A percentile compares a stretch with the other conserved stretches of the same genome.
These are phyloP conservation scores for Saccostrea echinata DNA, from an alignment of 1,140 invertebrate genomes.

Conservation along the genomic window DNA sequence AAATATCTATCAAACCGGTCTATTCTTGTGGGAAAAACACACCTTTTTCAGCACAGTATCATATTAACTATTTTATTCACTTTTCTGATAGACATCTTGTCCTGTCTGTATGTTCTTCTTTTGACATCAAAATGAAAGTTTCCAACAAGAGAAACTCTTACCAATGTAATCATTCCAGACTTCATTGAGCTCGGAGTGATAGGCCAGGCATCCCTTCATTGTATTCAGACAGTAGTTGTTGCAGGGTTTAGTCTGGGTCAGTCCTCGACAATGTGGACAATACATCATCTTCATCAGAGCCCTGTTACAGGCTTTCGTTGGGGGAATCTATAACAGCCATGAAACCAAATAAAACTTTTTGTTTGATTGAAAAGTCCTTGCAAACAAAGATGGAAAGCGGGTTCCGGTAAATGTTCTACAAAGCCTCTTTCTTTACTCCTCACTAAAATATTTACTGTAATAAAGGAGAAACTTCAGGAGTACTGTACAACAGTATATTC, in stretches of 20 bases:
- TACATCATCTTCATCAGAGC: conserved; percentile 91
- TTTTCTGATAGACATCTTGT: background rate
- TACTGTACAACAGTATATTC: no score
- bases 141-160: conserved; percentile 80
- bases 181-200: conserved; percentile 89
- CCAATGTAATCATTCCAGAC: conserved; percentile 96
- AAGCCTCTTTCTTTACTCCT: no score
- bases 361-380: no score
- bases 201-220: conserved; percentile 92
- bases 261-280: conserved; percentile 91
- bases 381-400: no score
- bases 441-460: no score
- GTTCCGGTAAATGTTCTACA: no score
- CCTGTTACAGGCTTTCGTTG: conserved; percentile 87
- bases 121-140: background rate
- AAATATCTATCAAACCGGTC: conserved; percentile 8
- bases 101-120: background rate
- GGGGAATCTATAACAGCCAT: conserved; percentile 79
- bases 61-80: background rate
- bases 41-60: background rate
- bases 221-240: conserved; percentile 93
- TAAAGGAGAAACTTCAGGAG: no score
- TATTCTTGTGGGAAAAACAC: conserved; percentile 17
- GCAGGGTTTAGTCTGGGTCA: conserved; percentile 88
- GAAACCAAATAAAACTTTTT: background rate